phyloP scores from a whole-genome alignment of 2,797 vertebrate genomes.

The Caiman crocodilus region DNA sequence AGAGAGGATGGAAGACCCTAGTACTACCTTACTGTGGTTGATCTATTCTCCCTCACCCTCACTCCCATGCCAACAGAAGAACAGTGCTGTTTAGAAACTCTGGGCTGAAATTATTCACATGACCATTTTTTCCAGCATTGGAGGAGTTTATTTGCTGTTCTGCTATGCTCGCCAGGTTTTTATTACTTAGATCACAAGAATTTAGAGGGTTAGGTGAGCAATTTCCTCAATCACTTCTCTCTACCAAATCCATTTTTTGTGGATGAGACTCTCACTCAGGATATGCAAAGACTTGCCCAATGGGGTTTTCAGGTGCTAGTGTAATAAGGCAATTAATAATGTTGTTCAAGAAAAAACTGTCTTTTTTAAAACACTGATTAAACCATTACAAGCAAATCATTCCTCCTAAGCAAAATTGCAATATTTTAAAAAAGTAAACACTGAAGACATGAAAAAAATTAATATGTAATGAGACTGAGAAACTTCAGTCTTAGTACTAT shows the following conservation, averaged over 20 bases:
- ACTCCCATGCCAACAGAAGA: background rate
- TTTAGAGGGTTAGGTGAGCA: too few species aligned
- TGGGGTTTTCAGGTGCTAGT: background rate
- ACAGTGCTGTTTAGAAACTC: background rate
- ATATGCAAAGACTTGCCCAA: background rate
- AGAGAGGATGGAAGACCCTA: background rate
- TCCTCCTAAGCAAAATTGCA: too few species aligned
- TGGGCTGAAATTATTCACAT: background rate
- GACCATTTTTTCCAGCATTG: background rate
- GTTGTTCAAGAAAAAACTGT: background rate
- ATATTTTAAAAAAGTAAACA: background rate
- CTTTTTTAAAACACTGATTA: background rate
- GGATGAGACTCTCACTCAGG: background rate
- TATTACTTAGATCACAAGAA: too few species aligned
- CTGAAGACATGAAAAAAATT: background rate
- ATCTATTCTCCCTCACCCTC: background rate
- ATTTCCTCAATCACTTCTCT: too few species aligned
- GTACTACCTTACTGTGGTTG: background rate
- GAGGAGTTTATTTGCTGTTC: background rate
- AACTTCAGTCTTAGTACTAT: background rate
- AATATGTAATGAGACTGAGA: too few species aligned
- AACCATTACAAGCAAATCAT: background rate
- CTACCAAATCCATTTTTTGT: background rate
- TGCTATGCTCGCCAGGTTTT: too few species aligned
- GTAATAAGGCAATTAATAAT: background rate